phyloP scores from a whole-genome alignment of 2,113 vertebrate species.

The Leucopsar rothschildi region DNA sequence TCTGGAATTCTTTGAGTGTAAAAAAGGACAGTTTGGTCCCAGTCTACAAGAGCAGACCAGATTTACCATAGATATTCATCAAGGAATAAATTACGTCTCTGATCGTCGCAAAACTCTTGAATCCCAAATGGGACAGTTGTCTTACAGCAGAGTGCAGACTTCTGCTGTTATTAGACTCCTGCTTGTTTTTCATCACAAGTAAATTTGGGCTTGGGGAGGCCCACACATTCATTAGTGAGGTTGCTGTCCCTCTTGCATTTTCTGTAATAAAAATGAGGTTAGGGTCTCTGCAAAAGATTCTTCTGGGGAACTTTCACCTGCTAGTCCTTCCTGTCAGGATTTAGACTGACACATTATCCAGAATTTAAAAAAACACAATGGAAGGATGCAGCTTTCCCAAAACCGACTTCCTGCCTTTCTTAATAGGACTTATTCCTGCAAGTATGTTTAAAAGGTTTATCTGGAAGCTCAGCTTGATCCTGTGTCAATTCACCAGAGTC shows the following conservation, averaged over 20 bases:
- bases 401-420: neutral
- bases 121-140: neutral
- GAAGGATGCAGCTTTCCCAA: neutral
- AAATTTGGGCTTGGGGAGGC: neutral
- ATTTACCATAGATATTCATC: neutral
- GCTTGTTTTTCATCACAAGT: neutral
- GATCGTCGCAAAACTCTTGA: neutral
- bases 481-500: neutral
- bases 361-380: neutral
- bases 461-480: neutral
- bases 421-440: neutral
- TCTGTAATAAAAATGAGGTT: neutral
- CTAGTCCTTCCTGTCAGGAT: neutral
- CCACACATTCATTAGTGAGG: neutral
- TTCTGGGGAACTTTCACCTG: neutral
- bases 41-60: neutral
- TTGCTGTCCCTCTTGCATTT: neutral
- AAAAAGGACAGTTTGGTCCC: neutral
- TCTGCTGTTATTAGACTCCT: neutral
- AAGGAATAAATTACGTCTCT: neutral
- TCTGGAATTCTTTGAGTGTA: neutral
- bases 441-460: neutral
- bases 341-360: neutral
- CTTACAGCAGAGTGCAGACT: neutral
- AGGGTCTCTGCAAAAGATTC: neutral